Evolutionary conservation across 1,140 invertebrate species (phyloP).

Genomic region (Pectinophora gossypiella): DNA sequence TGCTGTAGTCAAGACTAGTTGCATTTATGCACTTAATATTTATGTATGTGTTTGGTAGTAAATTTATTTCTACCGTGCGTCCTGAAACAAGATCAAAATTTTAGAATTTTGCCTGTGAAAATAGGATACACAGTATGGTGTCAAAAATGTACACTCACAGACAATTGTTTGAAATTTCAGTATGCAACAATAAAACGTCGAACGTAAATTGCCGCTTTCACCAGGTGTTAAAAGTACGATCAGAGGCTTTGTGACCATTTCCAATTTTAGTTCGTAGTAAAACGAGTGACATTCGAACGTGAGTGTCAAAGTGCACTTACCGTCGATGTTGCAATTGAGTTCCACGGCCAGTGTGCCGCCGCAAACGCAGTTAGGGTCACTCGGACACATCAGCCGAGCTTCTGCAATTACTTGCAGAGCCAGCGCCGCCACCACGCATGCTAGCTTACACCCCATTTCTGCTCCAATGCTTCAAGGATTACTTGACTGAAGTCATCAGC

Average conservation of each 20-base stretch:
- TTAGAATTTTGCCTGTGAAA: constrained; percentile 18
- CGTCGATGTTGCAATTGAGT: constrained; percentile 68
- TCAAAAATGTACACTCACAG: too few relatives aligned
- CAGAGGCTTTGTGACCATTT: neutral
- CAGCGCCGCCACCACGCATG: constrained; percentile 23
- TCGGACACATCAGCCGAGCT: constrained; percentile 50
- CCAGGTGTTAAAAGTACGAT: neutral
- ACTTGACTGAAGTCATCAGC: neutral
- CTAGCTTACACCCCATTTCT: constrained; percentile 47
- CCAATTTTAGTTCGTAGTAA: neutral
- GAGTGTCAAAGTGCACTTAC: constrained; percentile 43
- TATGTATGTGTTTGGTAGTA: constrained; percentile 57
- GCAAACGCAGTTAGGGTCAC: constrained; percentile 67
- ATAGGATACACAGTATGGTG: neutral
- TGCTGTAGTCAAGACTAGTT: constrained; percentile 52
- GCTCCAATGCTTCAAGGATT: constrained; percentile 6
- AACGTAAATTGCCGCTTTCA: too few relatives aligned
- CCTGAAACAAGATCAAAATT: constrained; percentile 42
- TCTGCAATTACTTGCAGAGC: constrained; percentile 54
- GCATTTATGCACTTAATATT: constrained; percentile 61
- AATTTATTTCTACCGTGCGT: constrained; percentile 51
- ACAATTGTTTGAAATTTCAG: too few relatives aligned
- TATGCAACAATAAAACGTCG: too few relatives aligned
- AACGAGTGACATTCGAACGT: neutral
- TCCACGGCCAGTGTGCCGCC: constrained; percentile 61